Evolutionary conservation across 2,888 invertebrate genomes (phyloP), one percentile per base, ranked within the genome.

Genomic region (Drosophila meridiana): DNA sequence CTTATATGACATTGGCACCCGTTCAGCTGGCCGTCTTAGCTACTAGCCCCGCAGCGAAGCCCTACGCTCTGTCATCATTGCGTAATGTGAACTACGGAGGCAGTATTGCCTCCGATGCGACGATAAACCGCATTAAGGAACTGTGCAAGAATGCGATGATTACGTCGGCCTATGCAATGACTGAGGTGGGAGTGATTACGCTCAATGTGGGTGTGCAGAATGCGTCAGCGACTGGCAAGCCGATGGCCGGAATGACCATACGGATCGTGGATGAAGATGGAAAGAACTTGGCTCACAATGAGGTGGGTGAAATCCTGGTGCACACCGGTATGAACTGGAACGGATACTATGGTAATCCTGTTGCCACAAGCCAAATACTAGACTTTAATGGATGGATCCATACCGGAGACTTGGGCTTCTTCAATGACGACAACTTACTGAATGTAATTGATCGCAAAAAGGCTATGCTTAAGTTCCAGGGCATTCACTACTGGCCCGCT

Each of bases 401-500:
- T 14, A 87, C 91, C 0, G 93, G 93, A 0, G 93, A 93, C 69
- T 55, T 92, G 62, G 93, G 92, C 4, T 88, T 87, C 60, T 89
- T 92, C 67, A 91, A 92, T 62, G 79, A 89, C 2, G 77, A 90
- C 3, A 86, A 90, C 11, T 76, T 58, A 62, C 62, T 92, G 9
- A 85, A 80, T 68, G 64, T 92, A n/a, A 78, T 84, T 8, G 92
- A 87, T 72, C 86, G 92, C 3, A 90, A 84, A 52, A 92, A 92
- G 75, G 91, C 92, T 30, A 83, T 87, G 4, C 73, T 91, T 0
- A 91, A 91, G 47, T 91, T 87, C 66, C 58, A 83, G 30, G 83
- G 83, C 26, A 76, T 73, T 40, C 84, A 88, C 13, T 76, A 70
- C 13, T 78, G 80, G 78, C 91, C 91, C 40, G 75, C 77, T 4